A percentile compares a stretch with the other conserved stretches of the same genome.
These are phyloP conservation scores for Callosobruchus maculatus DNA, from an alignment of 2,888 invertebrate genomes.

Conservation along the genomic window DNA sequence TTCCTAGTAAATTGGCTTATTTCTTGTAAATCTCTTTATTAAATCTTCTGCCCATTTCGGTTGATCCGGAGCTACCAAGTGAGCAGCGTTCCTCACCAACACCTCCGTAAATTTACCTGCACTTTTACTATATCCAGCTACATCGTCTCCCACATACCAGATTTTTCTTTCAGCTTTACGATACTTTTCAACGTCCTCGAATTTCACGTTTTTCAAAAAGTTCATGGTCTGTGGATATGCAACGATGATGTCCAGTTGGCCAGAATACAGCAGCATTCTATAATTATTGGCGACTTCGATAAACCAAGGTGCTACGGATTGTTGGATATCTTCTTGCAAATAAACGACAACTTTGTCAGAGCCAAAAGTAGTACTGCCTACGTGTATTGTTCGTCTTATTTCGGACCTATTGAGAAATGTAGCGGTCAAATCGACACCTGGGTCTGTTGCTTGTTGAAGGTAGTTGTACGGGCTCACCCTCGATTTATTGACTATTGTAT, in stretches of 20 bases:
- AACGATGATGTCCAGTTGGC: conserved; percentile 85
- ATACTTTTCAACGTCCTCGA: conserved; percentile 62
- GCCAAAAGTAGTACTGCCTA: conserved; percentile 59
- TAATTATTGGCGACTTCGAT: conserved; percentile 62
- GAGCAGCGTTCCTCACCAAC: conserved; percentile 74
- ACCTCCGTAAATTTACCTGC: conserved; percentile 68
- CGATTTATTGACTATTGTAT: no score
- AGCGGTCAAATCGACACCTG: background rate
- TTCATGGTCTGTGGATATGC: conserved; percentile 78
- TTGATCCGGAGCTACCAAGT: conserved; percentile 75
- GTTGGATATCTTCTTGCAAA: conserved; percentile 21
- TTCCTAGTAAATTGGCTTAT: conserved; percentile 11
- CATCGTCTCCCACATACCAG: conserved; percentile 63
- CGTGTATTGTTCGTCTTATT: conserved; percentile 73
- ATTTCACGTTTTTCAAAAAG: no score
- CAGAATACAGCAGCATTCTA: conserved; percentile 52
- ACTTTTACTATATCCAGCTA: conserved; percentile 71
- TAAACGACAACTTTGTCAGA: conserved; percentile 20
- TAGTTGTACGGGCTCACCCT: background rate
- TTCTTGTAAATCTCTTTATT: conserved; percentile 46
- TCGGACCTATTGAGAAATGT: conserved; percentile 26
- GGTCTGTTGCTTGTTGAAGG: background rate
- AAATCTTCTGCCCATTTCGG: conserved; percentile 70
- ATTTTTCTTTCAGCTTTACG: conserved; percentile 58
- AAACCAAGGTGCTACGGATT: conserved; percentile 28